These are phyloP conservation scores for Anthoscopus minutus DNA, from an alignment of 2,113 vertebrate species.

Conservation along the genomic window DNA sequence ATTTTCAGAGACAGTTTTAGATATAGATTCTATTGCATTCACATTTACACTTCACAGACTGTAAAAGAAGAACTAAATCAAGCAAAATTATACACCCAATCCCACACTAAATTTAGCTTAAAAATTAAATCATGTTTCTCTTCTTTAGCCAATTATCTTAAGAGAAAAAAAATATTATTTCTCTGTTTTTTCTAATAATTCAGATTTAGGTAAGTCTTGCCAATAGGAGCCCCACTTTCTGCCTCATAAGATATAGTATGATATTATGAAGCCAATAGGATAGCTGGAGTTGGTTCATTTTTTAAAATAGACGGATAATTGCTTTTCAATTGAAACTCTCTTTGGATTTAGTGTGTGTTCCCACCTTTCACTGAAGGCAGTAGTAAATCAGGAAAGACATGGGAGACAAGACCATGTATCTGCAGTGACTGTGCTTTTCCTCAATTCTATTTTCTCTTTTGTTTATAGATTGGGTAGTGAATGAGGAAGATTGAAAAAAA, in stretches of 20 bases:
- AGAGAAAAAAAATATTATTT: neutral
- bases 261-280: neutral
- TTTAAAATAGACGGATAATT: neutral
- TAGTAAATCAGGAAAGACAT: neutral
- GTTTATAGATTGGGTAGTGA: neutral
- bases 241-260: neutral
- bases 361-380: neutral
- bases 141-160: neutral
- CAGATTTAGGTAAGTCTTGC: neutral
- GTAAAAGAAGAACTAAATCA: neutral
- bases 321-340: neutral
- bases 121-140: neutral
- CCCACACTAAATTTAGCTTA: neutral
- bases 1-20: neutral
- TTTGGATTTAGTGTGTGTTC: neutral
- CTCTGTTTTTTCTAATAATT: neutral
- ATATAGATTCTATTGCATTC: neutral
- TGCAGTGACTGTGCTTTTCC: neutral
- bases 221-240: neutral
- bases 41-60: neutral
- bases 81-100: neutral
- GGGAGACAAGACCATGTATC: neutral
- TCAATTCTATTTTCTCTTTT: neutral
- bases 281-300: neutral
- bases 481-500: neutral